phyloP scores from a whole-genome alignment of 2,113 vertebrate genomes.

The Pogonocichla stellata region DNA sequence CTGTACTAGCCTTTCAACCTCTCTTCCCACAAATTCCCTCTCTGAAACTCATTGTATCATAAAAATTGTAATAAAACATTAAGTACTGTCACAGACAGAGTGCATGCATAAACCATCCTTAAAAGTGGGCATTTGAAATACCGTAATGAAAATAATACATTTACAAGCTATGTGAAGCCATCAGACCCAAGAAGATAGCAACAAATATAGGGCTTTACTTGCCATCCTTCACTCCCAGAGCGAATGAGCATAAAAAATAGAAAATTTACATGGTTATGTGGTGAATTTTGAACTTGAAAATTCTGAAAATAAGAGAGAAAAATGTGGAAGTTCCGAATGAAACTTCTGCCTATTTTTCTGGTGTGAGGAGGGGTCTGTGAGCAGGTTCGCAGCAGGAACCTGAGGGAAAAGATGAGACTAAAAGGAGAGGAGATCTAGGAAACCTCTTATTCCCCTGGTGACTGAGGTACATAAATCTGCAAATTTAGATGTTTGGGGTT shows the following conservation, averaged over 20 bases:
- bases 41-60: neutral
- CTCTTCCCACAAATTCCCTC: neutral
- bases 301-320: neutral
- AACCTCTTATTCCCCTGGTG: neutral
- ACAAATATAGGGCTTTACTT: neutral
- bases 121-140: neutral
- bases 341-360: neutral
- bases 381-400: neutral
- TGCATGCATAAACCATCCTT: neutral
- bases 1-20: too few species aligned
- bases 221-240: neutral
- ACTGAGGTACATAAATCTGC: neutral
- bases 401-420: neutral
- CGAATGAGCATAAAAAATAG: neutral
- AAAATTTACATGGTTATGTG: neutral
- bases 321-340: neutral
- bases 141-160: neutral
- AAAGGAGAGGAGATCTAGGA: neutral
- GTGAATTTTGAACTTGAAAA: neutral
- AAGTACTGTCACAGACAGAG: neutral
- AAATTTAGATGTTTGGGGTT: neutral
- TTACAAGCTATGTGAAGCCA: neutral
- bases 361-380: neutral
- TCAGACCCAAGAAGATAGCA: neutral
- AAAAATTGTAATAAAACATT: conserved; percentile 7